Base-by-base conservation (phyloP, 2,888 invertebrate species). In the Hipparchia sbordonii region DNA sequence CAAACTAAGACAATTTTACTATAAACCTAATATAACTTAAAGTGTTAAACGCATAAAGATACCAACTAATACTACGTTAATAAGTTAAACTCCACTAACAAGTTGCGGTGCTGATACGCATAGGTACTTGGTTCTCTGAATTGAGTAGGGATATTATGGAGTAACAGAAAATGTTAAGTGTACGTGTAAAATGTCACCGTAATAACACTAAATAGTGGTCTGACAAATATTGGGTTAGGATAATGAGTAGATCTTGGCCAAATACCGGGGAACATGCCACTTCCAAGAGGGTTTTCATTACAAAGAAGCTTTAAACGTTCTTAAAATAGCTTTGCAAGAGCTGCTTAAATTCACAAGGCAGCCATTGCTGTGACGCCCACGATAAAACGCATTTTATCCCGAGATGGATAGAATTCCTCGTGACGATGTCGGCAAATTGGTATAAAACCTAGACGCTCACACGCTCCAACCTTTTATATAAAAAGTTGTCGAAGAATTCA, bases 361-460 rank as follows among this genome's bases (percentile, higher is more conserved):
- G 23, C 51, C 67, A 73, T 67, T 62, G 70, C 62, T 33, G 67
- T 45, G 59, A 70, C 57, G 52, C 57, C 33, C 45, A 23, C 56
- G 68, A 71, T 67, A 67, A 70, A 70, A 57, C 51, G 59, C 56
- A 66, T 72, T 67, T 67, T 69, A 60, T 67, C 66, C 67, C 61
- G 56, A 69, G 69, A 71, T 71, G 57, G 69, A 76, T 71, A 71
- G 66, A 74, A 76, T 72, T 74, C 70, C 74, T 71, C 54, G 56
- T 59, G 65, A 69, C 68, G 72, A 61, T 61, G 69, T 67, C 74
- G 72, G 76, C 68, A 70, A 76, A 76, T 74, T 74, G 71, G 45
- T 74, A 67, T 74, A 76, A 73, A 76, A 70, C 62, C 71, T 57
- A 72, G 67, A 72, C 63, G 54, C 71, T 74, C 73, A 74, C 76